Evolutionary conservation across 1,140 invertebrate genomes (phyloP).

Genomic region (Drosophila sproati): DNA sequence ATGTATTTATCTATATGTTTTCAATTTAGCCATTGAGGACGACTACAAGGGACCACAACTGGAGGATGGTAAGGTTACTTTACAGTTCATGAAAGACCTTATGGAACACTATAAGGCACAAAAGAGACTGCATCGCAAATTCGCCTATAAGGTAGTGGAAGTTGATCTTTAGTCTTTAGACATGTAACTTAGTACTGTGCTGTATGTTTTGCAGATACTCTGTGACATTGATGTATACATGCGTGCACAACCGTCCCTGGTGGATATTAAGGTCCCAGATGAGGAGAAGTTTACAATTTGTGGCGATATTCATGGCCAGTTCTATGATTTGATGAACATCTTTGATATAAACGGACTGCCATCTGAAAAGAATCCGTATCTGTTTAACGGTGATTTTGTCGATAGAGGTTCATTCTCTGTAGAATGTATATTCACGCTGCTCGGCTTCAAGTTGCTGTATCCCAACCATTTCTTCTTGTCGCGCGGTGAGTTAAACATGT

Average conservation of each 20-base stretch:
- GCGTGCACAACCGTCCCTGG: conserved; percentile 92
- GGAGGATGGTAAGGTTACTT: conserved; percentile 94
- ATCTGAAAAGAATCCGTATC: conserved; percentile 97
- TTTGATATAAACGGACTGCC: conserved; percentile 98
- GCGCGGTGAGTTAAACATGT: conserved; percentile 89
- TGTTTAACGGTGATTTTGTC: conserved; percentile 93
- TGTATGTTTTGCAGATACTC: conserved; percentile 91
- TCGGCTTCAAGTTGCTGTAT: conserved; percentile 98
- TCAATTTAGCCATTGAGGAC: conserved; percentile 93
- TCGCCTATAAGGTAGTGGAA: conserved; percentile 95
- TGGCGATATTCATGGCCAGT: conserved; percentile 99
- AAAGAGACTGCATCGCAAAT: conserved; percentile 97
- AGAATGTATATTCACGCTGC: conserved; percentile 99
- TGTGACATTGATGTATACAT: conserved; percentile 95
- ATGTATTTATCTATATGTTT: background rate
- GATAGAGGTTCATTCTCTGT: conserved; percentile 99
- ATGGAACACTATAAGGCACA: conserved; percentile 96
- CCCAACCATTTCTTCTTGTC: conserved; percentile 99
- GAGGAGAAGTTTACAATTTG: conserved; percentile 98
- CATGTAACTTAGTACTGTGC: background rate
- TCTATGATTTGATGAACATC: conserved; percentile 99
- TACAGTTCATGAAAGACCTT: conserved; percentile 93
- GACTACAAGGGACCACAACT: conserved; percentile 96
- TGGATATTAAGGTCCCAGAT: conserved; percentile 95
- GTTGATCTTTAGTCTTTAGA: background rate